Evolutionary conservation across 2,888 invertebrate species (phyloP), one percentile per base, ranked within the genome.

Genomic region (Orthonevra nobilis): DNA sequence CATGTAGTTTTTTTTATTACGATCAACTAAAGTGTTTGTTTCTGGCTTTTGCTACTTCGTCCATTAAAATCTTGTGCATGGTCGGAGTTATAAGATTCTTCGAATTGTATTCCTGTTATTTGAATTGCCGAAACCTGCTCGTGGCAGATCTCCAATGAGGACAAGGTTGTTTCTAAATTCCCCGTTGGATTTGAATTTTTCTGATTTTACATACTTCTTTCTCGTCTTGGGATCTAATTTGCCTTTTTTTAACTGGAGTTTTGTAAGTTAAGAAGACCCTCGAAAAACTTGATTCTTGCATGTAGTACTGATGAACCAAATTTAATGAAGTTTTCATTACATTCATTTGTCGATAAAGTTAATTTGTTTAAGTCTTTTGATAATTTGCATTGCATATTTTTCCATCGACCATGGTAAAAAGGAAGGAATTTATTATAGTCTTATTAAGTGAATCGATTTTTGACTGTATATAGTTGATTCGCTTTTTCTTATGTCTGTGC

Each of bases 201-300:
- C 82, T 32, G 85, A 26, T n/a, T n/a, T n/a, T n/a, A n/a, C n/a
- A n/a, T n/a, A n/a, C n/a, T n/a, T n/a, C n/a, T n/a, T n/a, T n/a
- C n/a, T n/a, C n/a, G n/a, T n/a, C n/a, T n/a, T n/a, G n/a, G n/a
- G n/a, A n/a, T n/a, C n/a, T n/a, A n/a, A n/a, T n/a, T n/a, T n/a
- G n/a, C n/a, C n/a, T n/a, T n/a, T n/a, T n/a, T n/a, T n/a, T n/a
- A n/a, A n/a, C n/a, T 5, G 83, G 81, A 7, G 85, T 52, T 63
- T 85, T 85, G 60, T 87, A 85, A 15, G 85, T 46, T 3, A 87
- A 86, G 63, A 10, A 86, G 19, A 42, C 61, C 81, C 81, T 85
- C 83, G 72, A n/a, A n/a, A n/a, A n/a, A n/a, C n/a, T n/a, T n/a
- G n/a, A n/a, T n/a, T n/a, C n/a, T n/a, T n/a, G n/a, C n/a, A n/a